Base-by-base conservation (phyloP, 2,888 invertebrate species). In the Fragum fragum region DNA sequence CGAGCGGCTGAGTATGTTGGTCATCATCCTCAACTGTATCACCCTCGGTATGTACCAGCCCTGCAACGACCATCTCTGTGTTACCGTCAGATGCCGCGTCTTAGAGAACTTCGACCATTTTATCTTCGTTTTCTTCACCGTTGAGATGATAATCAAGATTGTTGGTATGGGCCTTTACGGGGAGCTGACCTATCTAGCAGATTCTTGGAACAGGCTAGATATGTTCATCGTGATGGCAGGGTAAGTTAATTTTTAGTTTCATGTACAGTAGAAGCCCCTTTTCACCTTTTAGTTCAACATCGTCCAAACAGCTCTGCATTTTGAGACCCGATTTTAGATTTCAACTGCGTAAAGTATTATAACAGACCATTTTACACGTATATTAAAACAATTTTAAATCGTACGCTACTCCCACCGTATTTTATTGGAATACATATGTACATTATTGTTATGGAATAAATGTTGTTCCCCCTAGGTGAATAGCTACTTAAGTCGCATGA, bases 11-110 rank as follows among this genome's bases (percentile, higher is more conserved):
- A 99, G 99, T 93, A 99, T 99, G 98, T 96, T 98, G 95, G 99
- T 99, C 87, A 99, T 99, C 94, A 96, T 99, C 91, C 96, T 99
- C 93, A 99, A 99, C 96, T 99, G 99, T 96, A 96, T 99, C 90
- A 99, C 99, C 18, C 96, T 99, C 93, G 99, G 99, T 83, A 99
- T 99, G 99, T 99, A 99, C 95, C 98, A 99, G 95, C 99, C 99
- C 29, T 99, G 99, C 95, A 97, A 98, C 92, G 99, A 95, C 83
- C 90, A 91, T 63, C 88, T 91, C 47, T 99, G 99, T 95, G 95
- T 87, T 28, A 93, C 95, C 1, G 91, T 93, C 28, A 92, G 95
- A 16, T 96, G 96, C 88, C 90, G 91, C 26, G 89, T 94, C 57
- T 94, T 96, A 9, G 96, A 98, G 97, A 97, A 97, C 94, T 98